Percentiles rank a stretch among this genome's conserved stretches.
Evolutionary conservation across 2,797 vertebrate genomes (phyloP).

Genomic region (Poeciliopsis gracilis): DNA sequence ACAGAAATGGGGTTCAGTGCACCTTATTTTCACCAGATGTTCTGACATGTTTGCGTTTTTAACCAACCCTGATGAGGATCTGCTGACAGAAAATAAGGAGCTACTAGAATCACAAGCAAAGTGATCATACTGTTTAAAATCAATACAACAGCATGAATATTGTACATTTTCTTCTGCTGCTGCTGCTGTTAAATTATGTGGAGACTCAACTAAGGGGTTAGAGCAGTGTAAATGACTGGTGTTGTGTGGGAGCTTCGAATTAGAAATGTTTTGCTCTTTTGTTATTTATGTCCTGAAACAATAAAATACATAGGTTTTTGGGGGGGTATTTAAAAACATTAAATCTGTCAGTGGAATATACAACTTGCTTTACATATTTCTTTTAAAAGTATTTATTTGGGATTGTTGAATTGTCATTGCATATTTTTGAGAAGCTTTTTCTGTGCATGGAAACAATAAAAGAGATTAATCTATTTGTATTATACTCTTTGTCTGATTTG

Average conservation of each 20-base stretch:
- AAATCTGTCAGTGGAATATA: slow-evolving; percentile 16
- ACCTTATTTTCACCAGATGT: slow-evolving; percentile 24
- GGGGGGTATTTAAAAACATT: neutral
- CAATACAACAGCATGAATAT: neutral
- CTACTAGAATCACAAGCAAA: neutral
- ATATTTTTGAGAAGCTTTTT: slow-evolving; percentile 65
- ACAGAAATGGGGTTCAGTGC: slow-evolving; percentile 2
- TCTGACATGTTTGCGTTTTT: slow-evolving; percentile 12
- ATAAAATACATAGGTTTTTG: neutral
- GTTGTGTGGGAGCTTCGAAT: slow-evolving; percentile 25
- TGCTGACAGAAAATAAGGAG: neutral
- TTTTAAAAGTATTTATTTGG: slow-evolving; percentile 67
- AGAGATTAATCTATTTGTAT: slow-evolving; percentile 48
- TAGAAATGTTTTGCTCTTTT: slow-evolving; percentile 3
- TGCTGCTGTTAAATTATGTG: slow-evolving; percentile 11
- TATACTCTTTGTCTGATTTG: slow-evolving; percentile 8
- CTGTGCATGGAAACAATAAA: slow-evolving; percentile 66
- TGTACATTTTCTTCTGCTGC: slow-evolving; percentile 7
- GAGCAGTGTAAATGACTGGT: slow-evolving; percentile 11
- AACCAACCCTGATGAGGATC: slow-evolving; percentile 7
- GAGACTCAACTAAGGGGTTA: slow-evolving; percentile 3
- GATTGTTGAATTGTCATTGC: slow-evolving; percentile 51
- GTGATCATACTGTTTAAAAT: neutral
- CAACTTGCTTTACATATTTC: slow-evolving; percentile 42
- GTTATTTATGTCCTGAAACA: slow-evolving; percentile 7